phyloP scores from a whole-genome alignment of 2,113 vertebrate species.

The Ictalurus punctatus region DNA sequence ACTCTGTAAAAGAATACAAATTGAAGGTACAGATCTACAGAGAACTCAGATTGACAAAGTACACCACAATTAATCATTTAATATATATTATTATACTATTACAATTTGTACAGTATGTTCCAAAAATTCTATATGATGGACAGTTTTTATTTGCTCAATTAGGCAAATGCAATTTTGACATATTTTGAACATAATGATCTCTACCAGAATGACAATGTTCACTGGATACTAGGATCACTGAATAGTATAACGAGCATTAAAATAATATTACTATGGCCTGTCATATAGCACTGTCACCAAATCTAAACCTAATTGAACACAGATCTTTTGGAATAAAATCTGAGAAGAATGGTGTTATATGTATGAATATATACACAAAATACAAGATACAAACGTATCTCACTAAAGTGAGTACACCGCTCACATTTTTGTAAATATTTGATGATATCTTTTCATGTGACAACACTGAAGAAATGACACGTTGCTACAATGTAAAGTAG shows the following conservation, averaged over 20 bases:
- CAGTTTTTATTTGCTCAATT: too few relatives aligned
- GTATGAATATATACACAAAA: background rate
- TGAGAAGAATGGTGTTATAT: background rate
- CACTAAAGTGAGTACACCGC: too few relatives aligned
- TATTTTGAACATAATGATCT: too few relatives aligned
- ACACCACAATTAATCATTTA: background rate
- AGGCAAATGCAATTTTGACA: too few relatives aligned
- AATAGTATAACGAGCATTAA: background rate
- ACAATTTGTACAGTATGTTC: background rate
- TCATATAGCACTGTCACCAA: background rate
- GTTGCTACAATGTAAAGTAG: too few relatives aligned
- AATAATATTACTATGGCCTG: background rate
- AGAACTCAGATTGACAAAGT: background rate
- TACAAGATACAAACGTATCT: too few relatives aligned
- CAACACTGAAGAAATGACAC: too few relatives aligned
- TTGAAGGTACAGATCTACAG: background rate
- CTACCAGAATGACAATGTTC: background rate
- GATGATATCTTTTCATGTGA: too few relatives aligned
- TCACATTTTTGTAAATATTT: too few relatives aligned
- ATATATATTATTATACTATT: background rate
- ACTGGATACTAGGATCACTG: background rate
- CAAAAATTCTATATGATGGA: background rate
- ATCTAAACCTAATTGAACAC: background rate
- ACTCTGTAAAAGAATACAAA: constrained; percentile 65
- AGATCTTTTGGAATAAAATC: background rate